Evolutionary conservation across 2,797 vertebrate genomes (phyloP).

Genomic region (Clarias laeviceps): DNA sequence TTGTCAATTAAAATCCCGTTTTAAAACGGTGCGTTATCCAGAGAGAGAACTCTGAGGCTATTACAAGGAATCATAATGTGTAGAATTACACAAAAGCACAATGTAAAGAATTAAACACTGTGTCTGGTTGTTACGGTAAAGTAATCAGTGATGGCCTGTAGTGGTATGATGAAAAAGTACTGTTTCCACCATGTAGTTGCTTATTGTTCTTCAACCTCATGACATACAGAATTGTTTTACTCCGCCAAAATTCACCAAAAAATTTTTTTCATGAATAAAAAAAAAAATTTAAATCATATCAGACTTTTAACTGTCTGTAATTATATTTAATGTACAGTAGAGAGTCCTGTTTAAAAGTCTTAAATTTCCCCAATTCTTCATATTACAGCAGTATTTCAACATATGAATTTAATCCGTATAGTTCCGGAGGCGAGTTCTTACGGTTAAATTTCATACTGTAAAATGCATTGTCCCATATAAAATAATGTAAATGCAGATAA

Average conservation of each 20-base stretch:
- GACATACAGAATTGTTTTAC: not conserved
- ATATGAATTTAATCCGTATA: no score
- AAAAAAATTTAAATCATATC: not conserved
- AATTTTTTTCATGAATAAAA: not conserved
- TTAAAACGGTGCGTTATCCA: not conserved
- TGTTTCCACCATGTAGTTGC: not conserved
- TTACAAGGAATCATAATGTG: not conserved
- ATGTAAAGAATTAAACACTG: not conserved
- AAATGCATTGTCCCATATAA: no score
- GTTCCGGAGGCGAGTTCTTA: no score
- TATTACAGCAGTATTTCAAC: no score
- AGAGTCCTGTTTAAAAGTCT: no score
- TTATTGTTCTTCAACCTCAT: not conserved
- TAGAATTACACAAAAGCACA: not conserved
- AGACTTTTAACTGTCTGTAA: not conserved
- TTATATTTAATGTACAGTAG: not conserved
- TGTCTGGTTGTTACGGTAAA: not conserved
- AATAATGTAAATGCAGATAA: no score
- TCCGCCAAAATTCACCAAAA: not conserved
- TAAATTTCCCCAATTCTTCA: no score
- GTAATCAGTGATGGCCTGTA: not conserved
- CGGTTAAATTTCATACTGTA: no score
- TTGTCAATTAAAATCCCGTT: not conserved
- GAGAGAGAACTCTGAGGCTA: not conserved
- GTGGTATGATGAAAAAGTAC: not conserved